Evolutionary conservation across 2,888 invertebrate species (phyloP).

Genomic region (Drosophila incognita): DNA sequence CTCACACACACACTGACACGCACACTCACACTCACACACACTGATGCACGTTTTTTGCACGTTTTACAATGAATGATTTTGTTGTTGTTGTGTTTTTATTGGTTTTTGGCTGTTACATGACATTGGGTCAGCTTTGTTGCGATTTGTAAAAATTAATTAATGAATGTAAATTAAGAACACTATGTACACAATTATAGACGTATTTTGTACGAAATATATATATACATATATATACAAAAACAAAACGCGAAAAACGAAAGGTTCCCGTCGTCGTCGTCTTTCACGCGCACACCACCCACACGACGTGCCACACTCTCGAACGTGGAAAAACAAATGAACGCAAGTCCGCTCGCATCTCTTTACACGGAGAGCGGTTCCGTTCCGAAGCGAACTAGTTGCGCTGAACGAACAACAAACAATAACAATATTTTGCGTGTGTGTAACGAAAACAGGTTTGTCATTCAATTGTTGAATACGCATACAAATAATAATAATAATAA

Average conservation of each 20-base stretch:
- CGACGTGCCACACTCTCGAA: conserved; percentile 64
- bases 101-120: conserved; percentile 64
- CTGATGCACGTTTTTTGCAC: conserved; percentile 61
- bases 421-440: conserved; percentile 1
- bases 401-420: conserved; percentile 21
- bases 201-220: conserved; percentile 63
- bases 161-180: conserved; percentile 59
- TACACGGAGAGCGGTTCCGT: conserved; percentile 38
- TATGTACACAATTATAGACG: conserved; percentile 66
- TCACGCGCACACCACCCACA: conserved; percentile 66
- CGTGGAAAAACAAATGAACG: conserved; percentile 64
- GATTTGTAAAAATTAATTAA: conserved; percentile 34
- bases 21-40: conserved; percentile 41
- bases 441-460: conserved; percentile 11
- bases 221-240: conserved; percentile 76
- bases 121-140: conserved; percentile 43
- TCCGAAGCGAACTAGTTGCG: conserved; percentile 40
- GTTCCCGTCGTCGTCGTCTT: conserved; percentile 64
- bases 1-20: conserved; percentile 26
- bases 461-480: neutral
- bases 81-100: conserved; percentile 48
- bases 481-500: conserved; percentile 4
- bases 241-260: conserved; percentile 75
- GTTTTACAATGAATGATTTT: conserved; percentile 57
- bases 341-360: conserved; percentile 32